These are phyloP conservation scores for Mesorhabditis belari DNA, from an alignment of 2,888 invertebrate species.

Conservation along the genomic window DNA sequence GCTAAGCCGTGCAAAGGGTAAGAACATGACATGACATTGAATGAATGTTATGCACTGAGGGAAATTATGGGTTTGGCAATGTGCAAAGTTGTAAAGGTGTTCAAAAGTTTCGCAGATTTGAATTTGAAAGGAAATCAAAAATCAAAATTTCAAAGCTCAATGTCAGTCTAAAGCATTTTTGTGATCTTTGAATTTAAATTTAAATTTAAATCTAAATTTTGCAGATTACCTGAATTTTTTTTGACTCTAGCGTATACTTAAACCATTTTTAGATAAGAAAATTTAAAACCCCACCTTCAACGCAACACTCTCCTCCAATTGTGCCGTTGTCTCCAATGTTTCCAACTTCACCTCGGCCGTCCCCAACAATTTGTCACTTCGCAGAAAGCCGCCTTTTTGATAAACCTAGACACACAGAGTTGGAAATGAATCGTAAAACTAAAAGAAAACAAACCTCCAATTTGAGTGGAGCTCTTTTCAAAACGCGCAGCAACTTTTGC, in stretches of 20 bases:
- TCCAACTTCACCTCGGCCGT: conserved; percentile 75
- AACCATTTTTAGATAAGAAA: conserved; percentile 4
- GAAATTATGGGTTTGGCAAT: too few species aligned
- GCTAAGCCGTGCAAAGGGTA: too few species aligned
- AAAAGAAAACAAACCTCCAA: conserved; percentile 63
- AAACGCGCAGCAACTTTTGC: conserved; percentile 69
- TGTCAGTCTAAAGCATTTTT: neutral
- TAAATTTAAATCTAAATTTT: neutral
- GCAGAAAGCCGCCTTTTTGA: conserved; percentile 83
- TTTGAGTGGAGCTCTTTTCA: conserved; percentile 82
- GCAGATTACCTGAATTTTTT: neutral
- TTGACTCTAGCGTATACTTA: neutral
- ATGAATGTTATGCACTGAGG: too few species aligned
- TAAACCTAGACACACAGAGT: conserved; percentile 56
- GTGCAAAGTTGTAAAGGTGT: too few species aligned
- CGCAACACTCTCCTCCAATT: conserved; percentile 68
- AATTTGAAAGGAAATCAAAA: too few species aligned
- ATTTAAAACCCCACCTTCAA: conserved; percentile 22
- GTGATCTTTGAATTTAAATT: neutral
- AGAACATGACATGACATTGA: too few species aligned
- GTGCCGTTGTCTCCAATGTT: conserved; percentile 79
- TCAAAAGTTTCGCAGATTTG: too few species aligned
- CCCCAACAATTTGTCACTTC: conserved; percentile 78
- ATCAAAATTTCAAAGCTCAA: neutral
- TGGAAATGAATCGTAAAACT: conserved; percentile 52